Conservation (phyloP, 2,113 vertebrate genomes). For the Murina feae region DNA sequence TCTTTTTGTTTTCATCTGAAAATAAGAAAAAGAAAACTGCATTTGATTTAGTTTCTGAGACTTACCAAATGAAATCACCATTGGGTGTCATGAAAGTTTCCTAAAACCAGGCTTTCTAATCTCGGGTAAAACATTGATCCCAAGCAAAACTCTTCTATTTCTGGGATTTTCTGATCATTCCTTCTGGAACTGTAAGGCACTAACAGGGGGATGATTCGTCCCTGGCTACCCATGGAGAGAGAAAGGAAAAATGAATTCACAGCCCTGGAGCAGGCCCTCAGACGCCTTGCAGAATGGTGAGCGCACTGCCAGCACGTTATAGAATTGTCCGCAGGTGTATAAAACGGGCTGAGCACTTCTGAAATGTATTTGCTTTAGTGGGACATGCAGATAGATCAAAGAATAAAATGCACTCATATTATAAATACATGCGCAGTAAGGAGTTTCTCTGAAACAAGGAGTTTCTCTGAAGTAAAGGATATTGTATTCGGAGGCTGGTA, state of each 20-base stretch:
- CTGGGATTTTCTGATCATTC: neutral
- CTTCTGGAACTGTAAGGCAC: neutral
- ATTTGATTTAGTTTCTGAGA: conserved; percentile 10
- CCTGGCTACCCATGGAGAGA: neutral
- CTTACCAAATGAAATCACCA: neutral
- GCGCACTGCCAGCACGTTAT: neutral
- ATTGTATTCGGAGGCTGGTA: neutral
- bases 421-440: neutral
- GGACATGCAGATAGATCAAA: neutral
- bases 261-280: neutral
- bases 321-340: neutral
- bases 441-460: neutral
- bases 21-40: neutral
- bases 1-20: neutral
- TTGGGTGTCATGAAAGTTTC: neutral
- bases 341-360: neutral
- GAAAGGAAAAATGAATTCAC: neutral
- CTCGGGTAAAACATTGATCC: neutral
- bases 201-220: neutral
- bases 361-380: neutral
- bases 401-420: neutral
- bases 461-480: conserved; percentile 3
- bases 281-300: neutral
- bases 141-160: neutral
- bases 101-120: neutral